Evolutionary conservation across 2,113 vertebrate genomes (phyloP), one percentile per base, ranked within the genome.

Genomic region (Hirundichthys speculiger): DNA sequence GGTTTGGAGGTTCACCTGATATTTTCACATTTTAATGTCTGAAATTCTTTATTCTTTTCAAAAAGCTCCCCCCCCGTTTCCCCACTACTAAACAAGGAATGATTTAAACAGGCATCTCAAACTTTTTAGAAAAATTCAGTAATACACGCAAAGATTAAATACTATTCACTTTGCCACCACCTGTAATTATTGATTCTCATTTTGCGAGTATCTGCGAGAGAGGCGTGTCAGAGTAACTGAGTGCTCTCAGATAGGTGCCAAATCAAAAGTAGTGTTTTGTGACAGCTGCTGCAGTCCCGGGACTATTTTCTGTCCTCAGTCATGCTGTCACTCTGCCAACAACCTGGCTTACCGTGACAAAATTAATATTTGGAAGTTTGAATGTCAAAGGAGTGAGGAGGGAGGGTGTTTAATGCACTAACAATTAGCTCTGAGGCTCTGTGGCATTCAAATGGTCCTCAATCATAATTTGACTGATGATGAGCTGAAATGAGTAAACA

Each of bases 341-440:
- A 83, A 92, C 87, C 77, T 87, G 83, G 79, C 88, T 88, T 77
- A 67, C 88, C 88, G 48, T 71, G 62, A 81, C 78, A 83, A 88
- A 87, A 91, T 91, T 75, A 84, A 92, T 90, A 89, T 88, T 90
- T 91, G 80, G 80, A 91, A 89, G 86, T 85, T 89, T 90, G 77
- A 71, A 74, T 83, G 89, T 91, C 87, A 91, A 65, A 85, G 76
- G 80, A 81, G 73, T 64, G 52, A 67, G 56, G 30, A 18, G 25
- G 50, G 41, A 62, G 56, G 80, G 68, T 80, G 75, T 69, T 81
- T 55, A 57, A 74, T 58, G 64, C 63, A 73, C 85, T 59, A 80
- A 85, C 88, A 85, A 88, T 90, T 90, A 80, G 88, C 91, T 92
- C 75, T 75, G 79, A 91, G 92, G 90, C 88, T 84, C 83, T 80